These are phyloP conservation scores for Egretta garzetta DNA, from an alignment of 2,113 vertebrate species.

Conservation along the genomic window DNA sequence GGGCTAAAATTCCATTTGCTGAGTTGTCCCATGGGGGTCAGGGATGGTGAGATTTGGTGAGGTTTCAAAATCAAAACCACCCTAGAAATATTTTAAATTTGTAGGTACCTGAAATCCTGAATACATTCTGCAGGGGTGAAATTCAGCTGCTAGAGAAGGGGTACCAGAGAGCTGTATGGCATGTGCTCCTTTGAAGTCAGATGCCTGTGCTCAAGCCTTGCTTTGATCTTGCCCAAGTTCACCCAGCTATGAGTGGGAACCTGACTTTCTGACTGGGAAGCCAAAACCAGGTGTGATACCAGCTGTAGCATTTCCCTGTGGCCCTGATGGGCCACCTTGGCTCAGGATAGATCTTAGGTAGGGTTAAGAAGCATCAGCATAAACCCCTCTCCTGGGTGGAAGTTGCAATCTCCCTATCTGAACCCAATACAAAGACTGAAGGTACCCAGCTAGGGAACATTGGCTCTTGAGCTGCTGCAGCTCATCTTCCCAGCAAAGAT, in stretches of 20 bases:
- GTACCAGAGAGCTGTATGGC: not conserved
- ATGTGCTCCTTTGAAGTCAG: not conserved
- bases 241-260: not conserved
- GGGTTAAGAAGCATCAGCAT: not conserved
- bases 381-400: not conserved
- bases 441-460: not conserved
- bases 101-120: not conserved
- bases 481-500: not conserved
- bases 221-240: conserved; percentile 2
- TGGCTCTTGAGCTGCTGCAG: not conserved
- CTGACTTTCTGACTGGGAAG: not conserved
- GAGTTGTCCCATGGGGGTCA: not conserved
- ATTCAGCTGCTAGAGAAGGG: not conserved
- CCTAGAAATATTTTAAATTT: not conserved
- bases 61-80: not conserved
- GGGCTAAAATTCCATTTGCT: not conserved
- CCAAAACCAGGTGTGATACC: not conserved
- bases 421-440: not conserved
- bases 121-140: not conserved
- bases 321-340: not conserved
- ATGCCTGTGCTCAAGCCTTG: not conserved
- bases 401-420: not conserved
- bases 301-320: not conserved
- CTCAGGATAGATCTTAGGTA: not conserved
- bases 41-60: not conserved